Evolutionary conservation across 2,113 vertebrate species (phyloP), one percentile per base, ranked within the genome.

Genomic region (Morone chrysops): DNA sequence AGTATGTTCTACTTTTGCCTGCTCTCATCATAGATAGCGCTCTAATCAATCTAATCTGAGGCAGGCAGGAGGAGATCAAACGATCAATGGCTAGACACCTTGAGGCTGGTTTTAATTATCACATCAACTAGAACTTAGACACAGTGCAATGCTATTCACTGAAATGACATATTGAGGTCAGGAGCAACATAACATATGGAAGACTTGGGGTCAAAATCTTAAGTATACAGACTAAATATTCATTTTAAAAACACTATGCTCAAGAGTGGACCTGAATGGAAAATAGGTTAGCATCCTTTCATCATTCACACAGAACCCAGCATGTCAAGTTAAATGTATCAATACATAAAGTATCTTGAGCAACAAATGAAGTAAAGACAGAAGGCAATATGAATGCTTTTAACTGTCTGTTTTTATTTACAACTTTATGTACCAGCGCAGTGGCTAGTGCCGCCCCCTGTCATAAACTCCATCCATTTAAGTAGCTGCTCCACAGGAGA

Each of bases 21-120:
- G 69, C 65, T 80, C 65, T 73, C 51, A 41, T 87, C 75, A 80
- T 22, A 73, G 82, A 82, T 78, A 73, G 62, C 12, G 71, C 77
- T 70, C 53, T 67, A 62, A 88, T 90, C 77, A 76, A 41, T 90
- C 70, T 80, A 60, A 85, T 73, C 68, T 51, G 25, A 75, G 74
- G n/a, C 59, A 69, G 70, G 63, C 71, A 53, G 51, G 2, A 57
- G 62, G 36, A 84, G 78, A 86, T 76, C 80, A 60, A 76, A 78
- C 11, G 56, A 89, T 93, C 75, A 63, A 80, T 87, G 53, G 20
- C 40, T 43, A 4, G 78, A 88, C 67, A 85, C 70, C 80, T 86
- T 71, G 18, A 80, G 50, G 74, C 62, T 75, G 1, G 17, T 79
- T 74, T 84, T 80, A 89, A 87, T 84, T 79, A 86, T 75, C 40